Evolutionary conservation across 2,113 vertebrate species (phyloP).

Genomic region (Hippopotamus amphibius): DNA sequence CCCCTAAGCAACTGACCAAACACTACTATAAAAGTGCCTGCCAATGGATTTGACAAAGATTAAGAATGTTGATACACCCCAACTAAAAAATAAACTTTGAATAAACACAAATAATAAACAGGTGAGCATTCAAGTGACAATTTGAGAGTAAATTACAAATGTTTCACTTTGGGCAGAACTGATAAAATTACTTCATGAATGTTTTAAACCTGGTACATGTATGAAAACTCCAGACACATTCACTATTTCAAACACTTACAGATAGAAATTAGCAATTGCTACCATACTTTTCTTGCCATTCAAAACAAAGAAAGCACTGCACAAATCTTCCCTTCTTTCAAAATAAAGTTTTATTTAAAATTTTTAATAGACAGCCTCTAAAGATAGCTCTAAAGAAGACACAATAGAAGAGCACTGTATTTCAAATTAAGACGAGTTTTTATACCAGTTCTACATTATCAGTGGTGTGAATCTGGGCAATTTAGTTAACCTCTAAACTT

Average conservation of each 20-base stretch:
- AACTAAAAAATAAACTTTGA: constrained; percentile 61
- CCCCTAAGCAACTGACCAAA: constrained; percentile 81
- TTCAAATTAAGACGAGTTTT: background rate
- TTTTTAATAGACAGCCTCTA: background rate
- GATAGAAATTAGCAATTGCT: constrained; percentile 48
- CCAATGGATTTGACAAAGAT: constrained; percentile 70
- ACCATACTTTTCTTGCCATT: constrained; percentile 48
- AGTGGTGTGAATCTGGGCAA: background rate
- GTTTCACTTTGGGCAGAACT: background rate
- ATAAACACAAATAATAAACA: constrained; percentile 76
- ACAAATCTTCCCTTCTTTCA: constrained; percentile 16
- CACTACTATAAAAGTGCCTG: background rate
- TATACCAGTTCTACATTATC: background rate
- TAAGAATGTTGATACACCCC: constrained; percentile 70
- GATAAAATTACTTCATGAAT: constrained; percentile 56
- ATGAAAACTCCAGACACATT: constrained; percentile 46
- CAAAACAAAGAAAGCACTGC: constrained; percentile 12
- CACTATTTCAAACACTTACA: constrained; percentile 17
- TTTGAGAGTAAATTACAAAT: constrained; percentile 59
- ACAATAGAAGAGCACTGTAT: background rate
- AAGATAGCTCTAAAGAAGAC: constrained; percentile 1
- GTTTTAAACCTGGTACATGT: constrained; percentile 8
- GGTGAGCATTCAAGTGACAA: background rate
- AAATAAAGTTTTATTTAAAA: constrained; percentile 40
- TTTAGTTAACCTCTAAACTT: background rate